phyloP scores from a whole-genome alignment of 2,888 invertebrate species.

The Bellardia pandia region DNA sequence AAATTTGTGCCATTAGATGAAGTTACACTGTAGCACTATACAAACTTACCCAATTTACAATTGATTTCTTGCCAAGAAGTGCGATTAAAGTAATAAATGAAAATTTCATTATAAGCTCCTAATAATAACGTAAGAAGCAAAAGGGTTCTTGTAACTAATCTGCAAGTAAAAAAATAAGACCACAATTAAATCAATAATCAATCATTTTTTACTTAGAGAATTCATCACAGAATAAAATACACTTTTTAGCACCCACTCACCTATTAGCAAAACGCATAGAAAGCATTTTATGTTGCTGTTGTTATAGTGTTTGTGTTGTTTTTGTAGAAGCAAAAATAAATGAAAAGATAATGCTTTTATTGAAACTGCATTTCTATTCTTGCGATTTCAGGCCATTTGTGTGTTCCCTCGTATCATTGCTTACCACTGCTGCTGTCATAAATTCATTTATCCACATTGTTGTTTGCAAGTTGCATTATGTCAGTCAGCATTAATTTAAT shows the following conservation, averaged over 20 bases:
- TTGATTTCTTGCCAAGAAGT: conserved; percentile 81
- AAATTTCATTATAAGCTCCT: conserved; percentile 81
- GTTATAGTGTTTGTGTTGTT: neutral
- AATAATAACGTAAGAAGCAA: conserved; percentile 79
- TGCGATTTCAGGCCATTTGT: conserved; percentile 57
- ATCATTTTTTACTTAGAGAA: neutral
- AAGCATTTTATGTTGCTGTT: conserved; percentile 68
- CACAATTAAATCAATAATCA: conserved; percentile 54
- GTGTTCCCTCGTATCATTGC: conserved; percentile 17
- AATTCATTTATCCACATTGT: conserved; percentile 30
- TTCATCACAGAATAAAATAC: neutral
- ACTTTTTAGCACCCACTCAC: conserved; percentile 48
- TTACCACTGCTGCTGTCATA: conserved; percentile 49
- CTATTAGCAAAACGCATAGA: conserved; percentile 74
- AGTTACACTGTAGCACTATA: neutral
- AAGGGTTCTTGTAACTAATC: conserved; percentile 79
- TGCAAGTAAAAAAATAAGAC: conserved; percentile 70
- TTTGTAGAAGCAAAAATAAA: conserved; percentile 61
- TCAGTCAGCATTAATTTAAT: conserved; percentile 66
- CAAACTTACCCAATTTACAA: conserved; percentile 81
- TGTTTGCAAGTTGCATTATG: conserved; percentile 15
- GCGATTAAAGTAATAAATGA: conserved; percentile 82
- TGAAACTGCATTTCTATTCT: conserved; percentile 45
- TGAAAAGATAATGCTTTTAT: conserved; percentile 48
- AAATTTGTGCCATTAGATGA: too few relatives aligned